Conservation (phyloP, 2,888 invertebrate species). For the Sabatieria punctata region DNA sequence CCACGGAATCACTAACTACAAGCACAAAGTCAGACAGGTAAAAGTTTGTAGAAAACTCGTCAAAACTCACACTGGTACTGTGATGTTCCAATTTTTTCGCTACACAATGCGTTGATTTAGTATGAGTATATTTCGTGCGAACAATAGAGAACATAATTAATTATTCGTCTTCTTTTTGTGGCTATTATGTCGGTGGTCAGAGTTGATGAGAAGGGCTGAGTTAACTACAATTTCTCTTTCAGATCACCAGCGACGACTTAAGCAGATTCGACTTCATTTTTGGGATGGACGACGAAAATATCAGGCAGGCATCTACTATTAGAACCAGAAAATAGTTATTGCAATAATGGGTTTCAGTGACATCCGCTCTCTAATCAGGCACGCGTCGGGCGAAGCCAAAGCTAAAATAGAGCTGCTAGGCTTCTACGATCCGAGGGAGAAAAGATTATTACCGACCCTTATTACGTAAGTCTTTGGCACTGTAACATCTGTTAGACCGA, state of each 20-base stretch:
- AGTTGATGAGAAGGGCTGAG: too few relatives aligned
- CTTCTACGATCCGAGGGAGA: slow-evolving; percentile 66
- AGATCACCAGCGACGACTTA: slow-evolving; percentile 60
- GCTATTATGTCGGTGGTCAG: too few relatives aligned
- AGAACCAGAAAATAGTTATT: too few relatives aligned
- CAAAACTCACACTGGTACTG: too few relatives aligned
- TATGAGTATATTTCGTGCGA: slow-evolving; percentile 4
- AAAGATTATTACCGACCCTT: slow-evolving; percentile 68
- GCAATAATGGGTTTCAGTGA: too few relatives aligned
- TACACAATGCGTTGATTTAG: slow-evolving; percentile 4
- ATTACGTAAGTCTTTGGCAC: slow-evolving; percentile 50
- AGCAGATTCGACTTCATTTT: slow-evolving; percentile 67
- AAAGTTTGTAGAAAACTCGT: too few relatives aligned
- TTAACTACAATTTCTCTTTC: slow-evolving; percentile 24
- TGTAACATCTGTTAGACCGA: background rate
- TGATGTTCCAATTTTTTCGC: background rate
- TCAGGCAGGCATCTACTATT: too few relatives aligned
- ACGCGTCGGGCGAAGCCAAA: slow-evolving; percentile 38
- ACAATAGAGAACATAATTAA: too few relatives aligned
- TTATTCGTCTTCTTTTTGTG: too few relatives aligned
- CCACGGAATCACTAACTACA: slow-evolving; percentile 48
- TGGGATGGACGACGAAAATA: slow-evolving; percentile 83
- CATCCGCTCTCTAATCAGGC: slow-evolving; percentile 20
- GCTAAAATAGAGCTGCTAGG: slow-evolving; percentile 64
- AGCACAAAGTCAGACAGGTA: slow-evolving; percentile 62